These are phyloP conservation scores for Probaryconus sp. DNA, from an alignment of 1,140 invertebrate genomes.

Conservation along the genomic window DNA sequence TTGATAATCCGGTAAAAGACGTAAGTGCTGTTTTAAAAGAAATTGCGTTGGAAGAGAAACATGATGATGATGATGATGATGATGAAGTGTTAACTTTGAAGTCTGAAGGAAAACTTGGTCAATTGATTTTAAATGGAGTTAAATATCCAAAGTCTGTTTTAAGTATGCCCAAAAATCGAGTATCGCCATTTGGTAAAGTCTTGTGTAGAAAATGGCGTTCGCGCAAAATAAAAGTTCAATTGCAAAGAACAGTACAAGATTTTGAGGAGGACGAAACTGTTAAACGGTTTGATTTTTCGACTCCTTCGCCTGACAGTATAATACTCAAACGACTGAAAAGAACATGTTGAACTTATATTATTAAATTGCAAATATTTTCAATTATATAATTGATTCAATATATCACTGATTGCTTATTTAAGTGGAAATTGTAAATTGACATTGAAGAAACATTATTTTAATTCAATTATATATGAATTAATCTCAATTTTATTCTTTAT, in stretches of 20 bases:
- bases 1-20: not conserved
- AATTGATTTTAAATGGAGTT: constrained; percentile 18
- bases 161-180: constrained; percentile 41
- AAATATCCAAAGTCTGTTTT: constrained; percentile 14
- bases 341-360: constrained; percentile 26
- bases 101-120: not conserved
- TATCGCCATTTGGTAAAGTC: constrained; percentile 78
- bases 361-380: not conserved
- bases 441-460: too few relatives aligned
- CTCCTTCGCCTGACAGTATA: constrained; percentile 81
- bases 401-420: not conserved
- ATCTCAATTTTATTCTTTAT: too few relatives aligned
- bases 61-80: too few relatives aligned
- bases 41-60: constrained; percentile 2
- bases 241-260: constrained; percentile 39
- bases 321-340: constrained; percentile 68
- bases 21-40: constrained; percentile 1
- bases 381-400: not conserved
- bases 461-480: too few relatives aligned
- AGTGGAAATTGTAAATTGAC: too few relatives aligned
- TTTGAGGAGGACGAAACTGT: constrained; percentile 49
- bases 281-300: constrained; percentile 80
- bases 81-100: not conserved
- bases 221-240: constrained; percentile 58
- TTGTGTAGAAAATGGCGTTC: constrained; percentile 74